Evolutionary conservation across 2,797 vertebrate genomes (phyloP).

Genomic region (Oreortyx pictus): DNA sequence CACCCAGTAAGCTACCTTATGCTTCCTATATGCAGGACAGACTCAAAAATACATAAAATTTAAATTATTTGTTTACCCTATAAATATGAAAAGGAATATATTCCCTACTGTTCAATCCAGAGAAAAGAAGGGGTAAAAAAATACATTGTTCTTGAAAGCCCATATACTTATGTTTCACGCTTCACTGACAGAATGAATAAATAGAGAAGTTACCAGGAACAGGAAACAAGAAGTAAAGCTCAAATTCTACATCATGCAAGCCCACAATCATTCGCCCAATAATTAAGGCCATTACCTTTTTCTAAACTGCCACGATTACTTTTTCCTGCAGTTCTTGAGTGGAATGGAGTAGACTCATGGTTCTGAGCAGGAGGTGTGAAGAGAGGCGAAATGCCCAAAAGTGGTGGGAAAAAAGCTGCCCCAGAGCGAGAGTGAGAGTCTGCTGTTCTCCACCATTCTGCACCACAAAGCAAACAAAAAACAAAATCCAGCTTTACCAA

Average conservation of each 20-base stretch:
- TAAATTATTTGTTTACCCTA: no score
- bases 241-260: not conserved
- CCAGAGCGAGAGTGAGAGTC: slow-evolving; percentile 83
- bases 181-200: not conserved
- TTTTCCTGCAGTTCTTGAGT: slow-evolving; percentile 86
- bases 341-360: slow-evolving; percentile 82
- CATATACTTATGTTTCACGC: not conserved
- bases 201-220: not conserved
- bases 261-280: not conserved
- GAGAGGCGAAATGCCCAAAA: slow-evolving; percentile 88
- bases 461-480: slow-evolving; percentile 40
- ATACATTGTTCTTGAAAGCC: not conserved
- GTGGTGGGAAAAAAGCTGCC: slow-evolving; percentile 87
- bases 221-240: not conserved
- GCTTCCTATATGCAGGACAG: not conserved
- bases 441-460: slow-evolving; percentile 91
- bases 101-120: not conserved
- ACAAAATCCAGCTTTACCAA: not conserved
- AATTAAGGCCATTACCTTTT: slow-evolving; percentile 86
- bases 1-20: not conserved
- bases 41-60: not conserved
- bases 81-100: not conserved
- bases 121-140: not conserved
- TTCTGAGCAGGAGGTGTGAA: slow-evolving; percentile 87
- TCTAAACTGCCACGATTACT: slow-evolving; percentile 83